These are phyloP conservation scores for Eupsilia transversa DNA, from an alignment of 2,888 invertebrate genomes.

Conservation along the genomic window DNA sequence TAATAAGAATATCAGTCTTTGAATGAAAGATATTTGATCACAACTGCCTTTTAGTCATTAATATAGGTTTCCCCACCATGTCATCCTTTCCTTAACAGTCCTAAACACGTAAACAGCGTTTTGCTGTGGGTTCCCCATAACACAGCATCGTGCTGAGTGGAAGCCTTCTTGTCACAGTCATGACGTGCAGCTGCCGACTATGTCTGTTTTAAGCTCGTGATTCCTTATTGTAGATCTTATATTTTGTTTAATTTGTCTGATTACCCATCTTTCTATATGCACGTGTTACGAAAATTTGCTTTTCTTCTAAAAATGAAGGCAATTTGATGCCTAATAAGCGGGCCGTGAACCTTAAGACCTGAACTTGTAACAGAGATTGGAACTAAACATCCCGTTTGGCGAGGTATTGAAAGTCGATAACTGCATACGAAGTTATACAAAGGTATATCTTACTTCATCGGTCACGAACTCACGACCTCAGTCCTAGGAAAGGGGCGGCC, in stretches of 20 bases:
- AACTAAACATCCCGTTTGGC: neutral
- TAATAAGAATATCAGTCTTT: no score
- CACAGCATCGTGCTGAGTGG: no score
- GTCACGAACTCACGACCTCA: conserved; percentile 19
- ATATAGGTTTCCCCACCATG: neutral
- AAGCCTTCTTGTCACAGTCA: no score
- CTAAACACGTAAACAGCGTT: no score
- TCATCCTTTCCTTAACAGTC: neutral
- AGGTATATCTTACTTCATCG: conserved; percentile 5
- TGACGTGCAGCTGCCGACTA: no score
- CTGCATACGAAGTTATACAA: neutral
- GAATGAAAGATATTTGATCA: neutral
- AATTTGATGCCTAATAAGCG: neutral
- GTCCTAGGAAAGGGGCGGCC: neutral
- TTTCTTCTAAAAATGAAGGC: no score
- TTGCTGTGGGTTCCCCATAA: no score
- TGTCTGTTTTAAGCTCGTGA: no score
- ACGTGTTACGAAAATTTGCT: no score
- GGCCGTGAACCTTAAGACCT: neutral
- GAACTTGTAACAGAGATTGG: neutral
- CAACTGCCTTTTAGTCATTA: neutral
- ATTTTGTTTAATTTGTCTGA: no score
- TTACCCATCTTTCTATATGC: no score
- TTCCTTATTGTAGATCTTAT: no score
- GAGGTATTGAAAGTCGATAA: neutral